Evolutionary conservation across 2,797 vertebrate species (phyloP).

Genomic region (Vipera latastei): DNA sequence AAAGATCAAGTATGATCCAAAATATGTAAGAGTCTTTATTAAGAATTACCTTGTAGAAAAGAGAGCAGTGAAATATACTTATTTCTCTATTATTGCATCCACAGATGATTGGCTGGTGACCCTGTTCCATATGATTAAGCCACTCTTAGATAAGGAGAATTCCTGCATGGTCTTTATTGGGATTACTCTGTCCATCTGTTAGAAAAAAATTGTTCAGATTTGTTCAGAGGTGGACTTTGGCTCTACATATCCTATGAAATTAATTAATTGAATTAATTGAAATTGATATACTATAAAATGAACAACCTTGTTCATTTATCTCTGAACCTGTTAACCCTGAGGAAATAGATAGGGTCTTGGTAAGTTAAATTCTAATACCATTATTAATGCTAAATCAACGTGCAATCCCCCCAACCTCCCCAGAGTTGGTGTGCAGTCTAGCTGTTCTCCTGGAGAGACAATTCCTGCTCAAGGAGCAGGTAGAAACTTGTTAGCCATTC

Average conservation of each 20-base stretch:
- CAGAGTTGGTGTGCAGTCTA: background rate
- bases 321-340: background rate
- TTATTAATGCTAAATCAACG: background rate
- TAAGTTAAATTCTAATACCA: background rate
- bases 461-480: background rate
- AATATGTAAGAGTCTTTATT: background rate
- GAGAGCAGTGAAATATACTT: background rate
- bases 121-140: background rate
- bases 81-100: background rate
- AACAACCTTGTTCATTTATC: background rate
- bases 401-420: background rate
- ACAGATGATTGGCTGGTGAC: background rate
- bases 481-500: background rate
- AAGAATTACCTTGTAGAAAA: background rate
- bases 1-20: background rate
- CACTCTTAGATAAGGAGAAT: background rate
- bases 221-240: background rate
- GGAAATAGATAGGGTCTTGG: background rate
- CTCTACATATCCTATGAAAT: background rate
- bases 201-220: background rate
- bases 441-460: background rate
- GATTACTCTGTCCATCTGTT: background rate
- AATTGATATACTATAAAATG: background rate
- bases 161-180: background rate
- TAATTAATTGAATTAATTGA: background rate